Base-by-base conservation (phyloP, 1,140 invertebrate genomes). In the Cyrtorhinus lividipennis region DNA sequence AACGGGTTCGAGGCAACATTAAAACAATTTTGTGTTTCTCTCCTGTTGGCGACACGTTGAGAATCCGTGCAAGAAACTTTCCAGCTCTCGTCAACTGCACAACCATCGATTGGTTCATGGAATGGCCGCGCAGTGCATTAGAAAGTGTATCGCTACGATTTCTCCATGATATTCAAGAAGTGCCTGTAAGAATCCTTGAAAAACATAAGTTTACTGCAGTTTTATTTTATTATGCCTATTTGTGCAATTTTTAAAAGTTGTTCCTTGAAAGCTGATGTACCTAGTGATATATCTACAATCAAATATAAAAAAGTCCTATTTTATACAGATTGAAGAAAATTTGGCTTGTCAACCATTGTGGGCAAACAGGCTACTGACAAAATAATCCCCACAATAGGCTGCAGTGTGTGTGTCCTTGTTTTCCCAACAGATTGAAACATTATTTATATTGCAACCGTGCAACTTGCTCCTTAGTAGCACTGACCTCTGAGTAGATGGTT, bases 81-180 rank as follows among this genome's bases (percentile, higher is more conserved):
- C 94, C 94, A 3, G 92, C 92, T 1, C 76, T 97, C 15, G 86
- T 92, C 8, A 96, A 92, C 75, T 94, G 90, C 70, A 92, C 92
- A 0, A 82, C 85, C 5, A 95, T 96, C 59, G 84, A 96, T 74
- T 97, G 93, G 92, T 96, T 96, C 73, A 91, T 96, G 72, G 89
- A 92, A 76, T 97, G 94, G 93, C 93, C 94, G 0, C 80, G 85
- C 72, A 85, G 92, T 69, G 94, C 94, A 8, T 73, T 97, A 59
- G 80, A 88, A 68, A 94, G 90, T 59, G 94, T 97, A 1, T 92
- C 91, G 24, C 78, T 79, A 62, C 78, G 85, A 64, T 95, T 95
- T 72, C 75, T 96, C 13, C 74, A 80, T 24, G 85, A 91, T 71
- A 81, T 91, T 3, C 78, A 84, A 59, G 78, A 82, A 22, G 70